These are phyloP conservation scores for Campylorhamphus procurvoides DNA, from an alignment of 2,113 vertebrate species.

Conservation along the genomic window DNA sequence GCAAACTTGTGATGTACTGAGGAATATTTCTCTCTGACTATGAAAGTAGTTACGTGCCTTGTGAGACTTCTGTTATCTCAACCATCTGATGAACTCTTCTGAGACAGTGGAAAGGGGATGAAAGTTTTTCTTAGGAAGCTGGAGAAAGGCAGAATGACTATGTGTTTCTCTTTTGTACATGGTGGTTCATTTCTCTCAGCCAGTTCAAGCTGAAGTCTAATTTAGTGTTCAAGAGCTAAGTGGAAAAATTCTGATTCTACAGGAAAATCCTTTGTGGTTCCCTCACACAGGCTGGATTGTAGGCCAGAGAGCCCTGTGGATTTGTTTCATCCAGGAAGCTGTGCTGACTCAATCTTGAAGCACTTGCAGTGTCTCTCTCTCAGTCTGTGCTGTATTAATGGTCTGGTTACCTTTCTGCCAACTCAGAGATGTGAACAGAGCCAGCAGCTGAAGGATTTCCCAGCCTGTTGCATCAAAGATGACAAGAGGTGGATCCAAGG, in stretches of 20 bases:
- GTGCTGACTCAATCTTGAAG: background rate
- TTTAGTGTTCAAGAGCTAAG: background rate
- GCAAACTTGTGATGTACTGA: background rate
- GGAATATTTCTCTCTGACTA: background rate
- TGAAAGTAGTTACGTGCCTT: background rate
- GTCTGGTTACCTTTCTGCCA: conserved; percentile 7
- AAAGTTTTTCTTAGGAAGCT: background rate
- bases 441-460: background rate
- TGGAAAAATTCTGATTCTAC: background rate
- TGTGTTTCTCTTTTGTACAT: background rate
- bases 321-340: background rate
- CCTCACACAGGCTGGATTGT: background rate
- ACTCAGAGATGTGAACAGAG: fast-evolving
- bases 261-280: background rate
- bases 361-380: background rate
- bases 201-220: background rate
- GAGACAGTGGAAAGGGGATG: background rate
- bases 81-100: background rate
- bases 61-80: background rate
- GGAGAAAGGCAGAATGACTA: background rate
- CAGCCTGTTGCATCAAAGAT: background rate
- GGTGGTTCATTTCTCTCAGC: background rate
- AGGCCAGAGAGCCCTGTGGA: background rate
- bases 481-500: background rate
- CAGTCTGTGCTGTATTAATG: background rate